Evolutionary conservation across 2,113 vertebrate genomes (phyloP).

Genomic region (Tonatia bakeri): DNA sequence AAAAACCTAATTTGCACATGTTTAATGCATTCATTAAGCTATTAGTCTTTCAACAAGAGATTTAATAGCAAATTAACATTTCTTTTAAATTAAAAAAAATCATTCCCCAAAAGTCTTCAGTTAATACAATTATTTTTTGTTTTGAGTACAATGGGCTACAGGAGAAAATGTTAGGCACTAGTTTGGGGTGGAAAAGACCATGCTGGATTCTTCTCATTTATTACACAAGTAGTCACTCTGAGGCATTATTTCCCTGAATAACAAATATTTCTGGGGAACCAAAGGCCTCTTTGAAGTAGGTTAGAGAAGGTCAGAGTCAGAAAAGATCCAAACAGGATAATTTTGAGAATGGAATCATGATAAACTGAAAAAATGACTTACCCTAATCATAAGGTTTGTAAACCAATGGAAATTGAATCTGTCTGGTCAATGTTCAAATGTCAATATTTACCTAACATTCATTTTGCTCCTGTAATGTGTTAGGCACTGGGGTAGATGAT

Average conservation of each 20-base stretch:
- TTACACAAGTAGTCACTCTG: slow-evolving; percentile 70
- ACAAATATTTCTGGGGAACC: slow-evolving; percentile 21
- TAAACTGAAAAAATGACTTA: not conserved
- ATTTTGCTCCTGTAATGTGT: not conserved
- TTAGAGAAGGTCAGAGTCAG: slow-evolving; percentile 2
- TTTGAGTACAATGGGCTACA: slow-evolving; percentile 63
- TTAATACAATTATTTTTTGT: slow-evolving; percentile 80
- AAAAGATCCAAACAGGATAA: not conserved
- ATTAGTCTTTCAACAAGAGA: slow-evolving; percentile 84
- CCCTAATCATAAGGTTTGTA: not conserved
- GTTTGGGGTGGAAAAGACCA: slow-evolving; percentile 40
- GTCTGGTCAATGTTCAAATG: not conserved
- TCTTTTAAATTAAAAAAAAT: slow-evolving; percentile 76
- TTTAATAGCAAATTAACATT: slow-evolving; percentile 86
- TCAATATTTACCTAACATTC: not conserved
- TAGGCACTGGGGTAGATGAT: not conserved
- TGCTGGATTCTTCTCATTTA: slow-evolving; percentile 69
- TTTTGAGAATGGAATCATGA: not conserved
- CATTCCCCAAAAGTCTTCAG: slow-evolving; percentile 56
- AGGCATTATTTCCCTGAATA: slow-evolving; percentile 43
- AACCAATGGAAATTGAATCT: not conserved
- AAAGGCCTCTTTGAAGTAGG: slow-evolving; percentile 16
- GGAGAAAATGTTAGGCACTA: slow-evolving; percentile 60
- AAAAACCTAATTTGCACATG: slow-evolving; percentile 81
- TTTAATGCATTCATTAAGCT: slow-evolving; percentile 86